Percentiles rank a stretch among this genome's conserved stretches.
Evolutionary conservation across 2,113 vertebrate genomes (phyloP).

Genomic region (Scytalopus superciliaris): DNA sequence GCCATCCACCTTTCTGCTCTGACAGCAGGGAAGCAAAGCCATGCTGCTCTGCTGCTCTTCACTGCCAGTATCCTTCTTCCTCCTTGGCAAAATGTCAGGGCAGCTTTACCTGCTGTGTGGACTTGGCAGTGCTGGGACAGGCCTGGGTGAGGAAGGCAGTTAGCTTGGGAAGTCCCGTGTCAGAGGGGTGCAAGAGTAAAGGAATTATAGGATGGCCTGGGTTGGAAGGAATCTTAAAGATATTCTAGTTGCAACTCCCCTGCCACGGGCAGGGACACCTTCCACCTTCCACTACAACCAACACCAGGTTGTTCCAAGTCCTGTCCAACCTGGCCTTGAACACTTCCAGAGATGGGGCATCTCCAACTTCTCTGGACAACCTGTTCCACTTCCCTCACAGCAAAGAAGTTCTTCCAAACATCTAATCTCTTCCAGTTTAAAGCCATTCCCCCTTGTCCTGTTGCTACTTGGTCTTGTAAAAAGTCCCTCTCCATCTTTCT

Average conservation of each 20-base stretch:
- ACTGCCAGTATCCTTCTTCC: background rate
- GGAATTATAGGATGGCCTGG: background rate
- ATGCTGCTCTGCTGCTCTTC: background rate
- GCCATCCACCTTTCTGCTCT: background rate
- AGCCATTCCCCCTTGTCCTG: background rate
- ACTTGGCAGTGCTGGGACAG: background rate
- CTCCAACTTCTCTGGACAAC: background rate
- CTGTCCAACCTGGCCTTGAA: background rate
- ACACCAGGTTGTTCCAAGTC: background rate
- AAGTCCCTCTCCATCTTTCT: background rate
- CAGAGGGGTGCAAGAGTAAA: background rate
- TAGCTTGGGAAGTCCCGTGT: background rate
- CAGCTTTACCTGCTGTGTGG: fast-evolving
- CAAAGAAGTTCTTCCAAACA: background rate
- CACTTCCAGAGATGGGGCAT: background rate
- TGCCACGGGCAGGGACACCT: background rate
- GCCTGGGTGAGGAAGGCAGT: background rate
- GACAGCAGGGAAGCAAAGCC: fast-evolving
- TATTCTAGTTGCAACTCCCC: background rate
- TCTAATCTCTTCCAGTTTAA: background rate
- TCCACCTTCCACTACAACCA: background rate
- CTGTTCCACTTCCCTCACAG: background rate
- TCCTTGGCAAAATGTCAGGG: background rate
- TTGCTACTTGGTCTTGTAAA: background rate
- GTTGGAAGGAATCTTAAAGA: background rate